phyloP scores from a whole-genome alignment of 2,888 invertebrate genomes.

The Trichogramma evanescens region DNA sequence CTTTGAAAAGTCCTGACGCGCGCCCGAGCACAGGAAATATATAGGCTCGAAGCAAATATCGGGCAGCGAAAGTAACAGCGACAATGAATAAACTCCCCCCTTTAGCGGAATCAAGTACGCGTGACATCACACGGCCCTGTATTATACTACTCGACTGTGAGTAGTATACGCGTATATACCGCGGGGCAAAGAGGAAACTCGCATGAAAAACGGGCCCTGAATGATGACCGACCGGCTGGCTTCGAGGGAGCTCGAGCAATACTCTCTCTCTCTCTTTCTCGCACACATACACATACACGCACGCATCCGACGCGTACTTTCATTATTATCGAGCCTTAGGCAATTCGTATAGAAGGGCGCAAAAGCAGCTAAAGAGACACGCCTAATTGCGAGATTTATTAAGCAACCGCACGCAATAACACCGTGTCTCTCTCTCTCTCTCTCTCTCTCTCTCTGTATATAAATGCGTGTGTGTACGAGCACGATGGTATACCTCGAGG shows the following conservation, averaged over 20 bases:
- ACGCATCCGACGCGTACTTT: not conserved
- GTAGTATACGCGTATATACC: too few relatives aligned
- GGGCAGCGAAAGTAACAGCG: not conserved
- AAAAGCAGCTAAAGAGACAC: conserved; percentile 8
- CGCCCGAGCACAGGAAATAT: too few relatives aligned
- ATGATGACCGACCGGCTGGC: too few relatives aligned
- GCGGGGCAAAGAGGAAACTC: not conserved
- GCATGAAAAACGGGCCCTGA: conserved; percentile 3
- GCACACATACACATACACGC: too few relatives aligned
- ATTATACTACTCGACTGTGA: not conserved
- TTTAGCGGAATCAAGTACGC: conserved; percentile 2
- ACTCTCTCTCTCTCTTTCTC: too few relatives aligned
- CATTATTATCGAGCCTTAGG: conserved; percentile 7
- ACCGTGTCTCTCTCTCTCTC: not conserved
- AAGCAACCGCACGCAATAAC: conserved; percentile 16
- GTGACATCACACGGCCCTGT: conserved; percentile 9
- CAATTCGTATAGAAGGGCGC: not conserved
- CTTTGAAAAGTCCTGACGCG: too few relatives aligned
- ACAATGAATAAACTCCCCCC: not conserved
- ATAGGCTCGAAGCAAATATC: not conserved
- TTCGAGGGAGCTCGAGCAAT: too few relatives aligned
- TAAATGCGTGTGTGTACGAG: too few relatives aligned
- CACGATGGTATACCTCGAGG: too few relatives aligned
- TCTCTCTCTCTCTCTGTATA: not conserved
- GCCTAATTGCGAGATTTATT: conserved; percentile 23